Evolutionary conservation across 2,888 invertebrate species (phyloP).

Genomic region (Lissocephala sabroskyi): DNA sequence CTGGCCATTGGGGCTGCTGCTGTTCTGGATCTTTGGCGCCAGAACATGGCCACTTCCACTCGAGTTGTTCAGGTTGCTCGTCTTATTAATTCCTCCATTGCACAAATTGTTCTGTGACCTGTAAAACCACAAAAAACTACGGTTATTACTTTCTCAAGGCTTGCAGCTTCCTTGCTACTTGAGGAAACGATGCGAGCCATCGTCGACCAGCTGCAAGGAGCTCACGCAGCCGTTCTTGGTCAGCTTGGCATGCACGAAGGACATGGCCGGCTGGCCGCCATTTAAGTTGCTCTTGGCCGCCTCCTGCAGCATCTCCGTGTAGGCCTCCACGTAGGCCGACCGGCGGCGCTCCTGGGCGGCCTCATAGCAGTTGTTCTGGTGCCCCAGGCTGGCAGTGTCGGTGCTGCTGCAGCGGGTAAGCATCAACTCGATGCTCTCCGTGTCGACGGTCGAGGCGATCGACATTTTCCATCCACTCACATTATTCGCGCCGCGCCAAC

Average conservation of each 20-base stretch:
- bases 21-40: conserved; percentile 83
- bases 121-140: too few relatives aligned
- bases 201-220: conserved; percentile 40
- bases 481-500: background rate
- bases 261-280: conserved; percentile 38
- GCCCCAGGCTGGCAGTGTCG: conserved; percentile 37
- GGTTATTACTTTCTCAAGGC: too few relatives aligned
- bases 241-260: conserved; percentile 62
- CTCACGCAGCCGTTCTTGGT: conserved; percentile 65
- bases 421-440: conserved; percentile 31
- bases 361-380: conserved; percentile 32
- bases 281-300: conserved; percentile 18
- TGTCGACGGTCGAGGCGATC: background rate
- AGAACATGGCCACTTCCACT: conserved; percentile 73
- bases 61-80: conserved; percentile 43
- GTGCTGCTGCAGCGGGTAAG: conserved; percentile 52
- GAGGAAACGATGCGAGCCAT: conserved; percentile 39
- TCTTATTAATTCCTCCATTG: conserved; percentile 75
- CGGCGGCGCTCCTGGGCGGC: conserved; percentile 29
- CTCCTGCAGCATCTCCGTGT: conserved; percentile 42
- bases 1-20: conserved; percentile 74
- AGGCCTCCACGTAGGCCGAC: conserved; percentile 35
- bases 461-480: background rate
- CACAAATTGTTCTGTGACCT: conserved; percentile 83
- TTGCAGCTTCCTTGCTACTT: conserved; percentile 43